Evolutionary conservation across 2,888 invertebrate species (phyloP), one percentile per base, ranked within the genome.

Genomic region (Periphyllus acericola): DNA sequence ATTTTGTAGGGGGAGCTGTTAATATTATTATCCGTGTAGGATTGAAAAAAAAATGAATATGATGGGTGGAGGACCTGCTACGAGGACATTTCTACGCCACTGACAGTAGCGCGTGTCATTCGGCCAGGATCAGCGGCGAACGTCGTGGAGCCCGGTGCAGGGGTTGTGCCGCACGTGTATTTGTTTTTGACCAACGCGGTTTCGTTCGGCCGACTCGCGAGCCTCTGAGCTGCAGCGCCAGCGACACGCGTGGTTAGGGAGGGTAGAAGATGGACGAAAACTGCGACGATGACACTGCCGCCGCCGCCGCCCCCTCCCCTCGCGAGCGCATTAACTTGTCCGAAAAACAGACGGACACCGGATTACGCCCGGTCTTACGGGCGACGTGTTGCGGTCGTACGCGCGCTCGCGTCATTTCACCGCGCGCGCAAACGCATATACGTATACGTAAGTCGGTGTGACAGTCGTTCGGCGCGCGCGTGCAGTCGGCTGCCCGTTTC

Each of bases 311-410:
- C 1, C 4, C 75, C 3, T 9, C 36, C 25, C 29, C 34, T 32
- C 29, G 60, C 74, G 52, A 25, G 60, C 29, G 86, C 86, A 87
- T 87, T 80, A 87, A 87, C 86, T 79, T 80, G 86, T 87, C 86
- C 86, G 86, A 74, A 74, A 81, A 87, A 87, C 74, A 74, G 86
- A 87, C 86, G 80, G 80, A 87, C 86, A 79, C 66, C 81, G 86
- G 86, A 87, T 87, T 87, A 87, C n/a, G n/a, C 60, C 72, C 5
- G 71, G 78, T 85, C 84, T 84, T 76, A 71, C 32, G 40, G 34
- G 83, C 6, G 29, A 60, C 66, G 66, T 66, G 55, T 76, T 76
- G 40, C 34, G 60, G 60, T 60, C 21, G 40, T 60, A 17, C 25
- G 21, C 68, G 74, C 84, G 46, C 46, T 11, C 46, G 46, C 66